These are phyloP conservation scores for Orius insidiosus DNA, from an alignment of 1,140 invertebrate species.

Conservation along the genomic window DNA sequence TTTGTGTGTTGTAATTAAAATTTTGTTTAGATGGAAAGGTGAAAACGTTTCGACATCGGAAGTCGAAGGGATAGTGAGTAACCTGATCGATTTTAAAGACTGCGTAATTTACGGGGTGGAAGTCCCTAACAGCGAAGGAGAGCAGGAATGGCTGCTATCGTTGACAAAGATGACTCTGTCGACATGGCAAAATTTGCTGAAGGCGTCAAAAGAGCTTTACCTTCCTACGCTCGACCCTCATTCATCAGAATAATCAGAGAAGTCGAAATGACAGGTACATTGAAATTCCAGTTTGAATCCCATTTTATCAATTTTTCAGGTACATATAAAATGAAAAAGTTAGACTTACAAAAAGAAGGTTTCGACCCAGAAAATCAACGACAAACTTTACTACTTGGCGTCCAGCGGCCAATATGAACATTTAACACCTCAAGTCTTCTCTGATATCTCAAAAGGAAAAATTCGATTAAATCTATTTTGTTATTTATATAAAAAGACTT, in stretches of 20 bases:
- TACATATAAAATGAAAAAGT: slow-evolving; percentile 88
- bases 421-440: slow-evolving; percentile 33
- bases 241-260: slow-evolving; percentile 48
- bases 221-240: slow-evolving; percentile 50
- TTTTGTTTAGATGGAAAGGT: slow-evolving; percentile 90
- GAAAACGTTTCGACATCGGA: slow-evolving; percentile 98
- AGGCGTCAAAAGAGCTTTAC: slow-evolving; percentile 38
- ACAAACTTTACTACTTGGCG: slow-evolving; percentile 52
- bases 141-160: slow-evolving; percentile 69
- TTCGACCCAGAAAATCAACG: slow-evolving; percentile 67
- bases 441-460: slow-evolving; percentile 34
- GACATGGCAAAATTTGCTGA: slow-evolving; percentile 31
- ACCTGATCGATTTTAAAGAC: slow-evolving; percentile 67
- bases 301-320: slow-evolving; percentile 50
- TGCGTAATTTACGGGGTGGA: slow-evolving; percentile 78
- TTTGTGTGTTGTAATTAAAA: too few species aligned
- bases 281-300: too few species aligned
- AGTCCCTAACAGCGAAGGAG: slow-evolving; percentile 54
- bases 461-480: slow-evolving; percentile 30
- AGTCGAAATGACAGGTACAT: slow-evolving; percentile 54
- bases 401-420: slow-evolving; percentile 30
- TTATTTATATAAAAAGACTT: too few species aligned
- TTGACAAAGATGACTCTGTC: slow-evolving; percentile 37
- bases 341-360: slow-evolving; percentile 80
- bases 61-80: slow-evolving; percentile 85